Percentiles rank a stretch among this genome's conserved stretches.
Evolutionary conservation across 64 coral and sea anemone species (phyloP).

Genomic region (Dendrophyllia cribrosa): DNA sequence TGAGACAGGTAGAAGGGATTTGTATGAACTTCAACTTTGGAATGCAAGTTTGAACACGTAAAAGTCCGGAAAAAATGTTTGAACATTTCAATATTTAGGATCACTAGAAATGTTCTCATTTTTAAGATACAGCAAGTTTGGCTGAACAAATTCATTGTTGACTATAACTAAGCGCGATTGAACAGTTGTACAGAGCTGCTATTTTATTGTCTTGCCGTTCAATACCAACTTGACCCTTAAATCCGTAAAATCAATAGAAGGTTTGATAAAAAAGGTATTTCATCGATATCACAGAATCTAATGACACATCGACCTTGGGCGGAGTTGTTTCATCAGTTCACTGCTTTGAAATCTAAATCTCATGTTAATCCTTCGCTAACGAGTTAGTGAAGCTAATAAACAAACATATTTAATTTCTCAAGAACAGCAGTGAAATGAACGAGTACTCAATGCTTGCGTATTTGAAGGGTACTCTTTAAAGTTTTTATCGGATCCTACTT

Average conservation of each 20-base stretch:
- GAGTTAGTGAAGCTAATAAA: constrained; percentile 14
- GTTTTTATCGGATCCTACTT: neutral
- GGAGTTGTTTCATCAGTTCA: neutral
- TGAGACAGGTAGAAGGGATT: constrained; percentile 30
- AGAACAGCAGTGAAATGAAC: too few relatives aligned
- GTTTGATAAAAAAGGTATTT: neutral
- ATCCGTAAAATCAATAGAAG: neutral
- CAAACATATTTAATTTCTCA: neutral
- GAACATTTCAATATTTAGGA: neutral
- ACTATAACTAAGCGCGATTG: neutral
- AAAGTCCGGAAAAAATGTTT: neutral
- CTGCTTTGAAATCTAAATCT: constrained; percentile 28
- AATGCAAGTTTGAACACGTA: constrained; percentile 22
- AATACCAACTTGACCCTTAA: constrained; percentile 17
- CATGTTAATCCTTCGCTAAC: constrained; percentile 35
- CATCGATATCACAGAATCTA: neutral
- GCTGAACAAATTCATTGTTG: neutral
- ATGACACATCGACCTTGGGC: neutral
- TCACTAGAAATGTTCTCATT: neutral
- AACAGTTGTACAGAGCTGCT: neutral
- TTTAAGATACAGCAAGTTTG: neutral
- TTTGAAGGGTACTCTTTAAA: too few relatives aligned
- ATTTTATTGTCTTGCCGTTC: neutral
- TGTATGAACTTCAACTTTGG: neutral
- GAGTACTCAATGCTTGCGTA: too few relatives aligned